These are phyloP conservation scores for Watsonalla binaria DNA, from an alignment of 2,888 invertebrate species.

Conservation along the genomic window DNA sequence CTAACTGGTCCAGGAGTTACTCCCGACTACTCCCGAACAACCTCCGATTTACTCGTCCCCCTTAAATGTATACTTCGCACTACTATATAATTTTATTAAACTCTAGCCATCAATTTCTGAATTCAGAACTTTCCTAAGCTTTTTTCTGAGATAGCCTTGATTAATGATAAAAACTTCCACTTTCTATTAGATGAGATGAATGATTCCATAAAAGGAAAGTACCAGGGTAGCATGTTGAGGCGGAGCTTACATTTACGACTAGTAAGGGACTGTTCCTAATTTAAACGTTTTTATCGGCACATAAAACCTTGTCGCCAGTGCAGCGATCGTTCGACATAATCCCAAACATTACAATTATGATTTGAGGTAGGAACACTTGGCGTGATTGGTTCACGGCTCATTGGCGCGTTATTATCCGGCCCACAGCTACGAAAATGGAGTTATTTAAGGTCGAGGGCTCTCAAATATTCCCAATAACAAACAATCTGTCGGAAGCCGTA, in stretches of 20 bases:
- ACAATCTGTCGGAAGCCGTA: slow-evolving; percentile 1
- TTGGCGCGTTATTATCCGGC: neutral
- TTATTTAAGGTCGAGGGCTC: neutral
- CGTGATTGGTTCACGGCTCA: neutral
- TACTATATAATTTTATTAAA: too few species aligned
- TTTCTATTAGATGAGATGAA: neutral
- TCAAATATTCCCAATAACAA: neutral
- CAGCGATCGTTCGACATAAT: neutral
- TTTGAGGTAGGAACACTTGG: neutral
- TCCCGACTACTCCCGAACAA: neutral
- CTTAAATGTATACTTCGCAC: too few species aligned
- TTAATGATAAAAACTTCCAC: too few species aligned
- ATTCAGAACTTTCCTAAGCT: too few species aligned
- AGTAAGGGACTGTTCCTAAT: neutral
- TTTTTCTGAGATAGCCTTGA: too few species aligned
- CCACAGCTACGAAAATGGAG: neutral
- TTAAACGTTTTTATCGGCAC: neutral
- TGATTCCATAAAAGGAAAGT: neutral
- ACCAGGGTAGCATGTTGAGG: neutral
- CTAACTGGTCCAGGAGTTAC: slow-evolving; percentile 1
- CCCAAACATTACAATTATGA: neutral
- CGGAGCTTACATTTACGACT: neutral
- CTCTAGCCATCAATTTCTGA: too few species aligned
- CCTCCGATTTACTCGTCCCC: neutral
- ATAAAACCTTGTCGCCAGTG: too few species aligned